Evolutionary conservation across 1,140 invertebrate species (phyloP), one percentile per base, ranked within the genome.

Genomic region (Drosophila pruinosa): DNA sequence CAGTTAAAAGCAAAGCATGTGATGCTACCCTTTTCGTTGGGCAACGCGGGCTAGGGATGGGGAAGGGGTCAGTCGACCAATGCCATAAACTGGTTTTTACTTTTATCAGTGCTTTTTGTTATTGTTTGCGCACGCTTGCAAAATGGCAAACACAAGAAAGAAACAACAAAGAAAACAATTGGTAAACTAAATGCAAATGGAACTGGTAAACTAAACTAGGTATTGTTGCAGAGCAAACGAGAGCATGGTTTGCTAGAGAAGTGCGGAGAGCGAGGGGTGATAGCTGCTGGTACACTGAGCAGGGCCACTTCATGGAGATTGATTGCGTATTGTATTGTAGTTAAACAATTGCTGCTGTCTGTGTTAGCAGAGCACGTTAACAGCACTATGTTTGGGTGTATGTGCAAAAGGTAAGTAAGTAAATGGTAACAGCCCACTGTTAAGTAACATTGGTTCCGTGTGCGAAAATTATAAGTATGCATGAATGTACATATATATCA

Each of bases 11-110:
- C 26, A 31, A 56, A 24, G 39, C 50, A 56, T 58, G 53, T 65
- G 56, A 41, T 43, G 17, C 59, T 68, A 59, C 34, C 22, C 24
- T 31, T 54, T 36, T 7, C 15, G 10, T 15, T 19, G 31, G 10
- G 21, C 6, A 43, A 28, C 8, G 10, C 8, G 19, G 0, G 0
- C 24, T 36, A 8, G 36, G 36, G 8, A 14, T 14, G 28, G 7
- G 6, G 19, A 52, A 19, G 39, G 3, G 10, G 17, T 2, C 10
- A 24, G 24, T 36, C 48, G 28, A 63, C 28, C 65, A 70, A 54
- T 70, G 65, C 50, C 50, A 70, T 31, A 70, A 70, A 70, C 67
- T 56, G 67, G 59, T 70, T 70, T 63, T 19, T 43, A 14, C 24
- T 67, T 68, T 53, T 56, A 56, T 70, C 50, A 56, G 24, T 24